Evolutionary conservation across 2,888 invertebrate genomes (phyloP).

Genomic region (Megaustenia siamemsis): DNA sequence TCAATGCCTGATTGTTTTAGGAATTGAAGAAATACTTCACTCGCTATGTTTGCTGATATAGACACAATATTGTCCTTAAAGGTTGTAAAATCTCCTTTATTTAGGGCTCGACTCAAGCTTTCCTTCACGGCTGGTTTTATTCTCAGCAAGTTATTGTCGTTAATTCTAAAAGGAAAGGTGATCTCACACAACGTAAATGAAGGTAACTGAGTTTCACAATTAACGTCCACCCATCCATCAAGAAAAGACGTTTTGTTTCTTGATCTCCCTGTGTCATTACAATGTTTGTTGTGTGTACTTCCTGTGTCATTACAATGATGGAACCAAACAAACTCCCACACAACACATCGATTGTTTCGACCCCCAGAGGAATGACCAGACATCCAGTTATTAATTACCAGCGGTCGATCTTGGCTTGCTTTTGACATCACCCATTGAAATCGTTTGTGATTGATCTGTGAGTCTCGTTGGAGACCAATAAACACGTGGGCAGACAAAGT

Average conservation of each 20-base stretch:
- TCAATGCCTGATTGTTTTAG: background rate
- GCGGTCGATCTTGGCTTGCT: too few species aligned
- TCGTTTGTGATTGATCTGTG: background rate
- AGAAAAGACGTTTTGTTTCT: background rate
- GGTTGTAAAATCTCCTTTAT: background rate
- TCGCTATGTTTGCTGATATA: background rate
- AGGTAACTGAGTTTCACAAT: background rate
- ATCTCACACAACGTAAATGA: background rate
- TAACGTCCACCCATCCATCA: background rate
- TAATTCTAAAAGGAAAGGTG: background rate
- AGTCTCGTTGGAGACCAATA: constrained; percentile 22
- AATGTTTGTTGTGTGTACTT: background rate
- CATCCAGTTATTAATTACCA: background rate
- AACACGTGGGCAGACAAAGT: background rate
- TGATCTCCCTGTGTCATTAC: too few species aligned
- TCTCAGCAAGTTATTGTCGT: background rate
- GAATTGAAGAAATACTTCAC: background rate
- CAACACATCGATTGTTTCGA: background rate
- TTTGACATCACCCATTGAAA: constrained; percentile 23
- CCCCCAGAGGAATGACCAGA: background rate
- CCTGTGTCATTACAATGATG: too few species aligned
- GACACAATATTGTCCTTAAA: background rate
- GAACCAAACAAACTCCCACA: constrained; percentile 14
- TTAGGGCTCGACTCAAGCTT: background rate
- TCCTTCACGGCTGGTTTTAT: background rate